These are phyloP conservation scores for Gyrodactylus salaris DNA, from an alignment of 1,140 invertebrate genomes.

Conservation along the genomic window DNA sequence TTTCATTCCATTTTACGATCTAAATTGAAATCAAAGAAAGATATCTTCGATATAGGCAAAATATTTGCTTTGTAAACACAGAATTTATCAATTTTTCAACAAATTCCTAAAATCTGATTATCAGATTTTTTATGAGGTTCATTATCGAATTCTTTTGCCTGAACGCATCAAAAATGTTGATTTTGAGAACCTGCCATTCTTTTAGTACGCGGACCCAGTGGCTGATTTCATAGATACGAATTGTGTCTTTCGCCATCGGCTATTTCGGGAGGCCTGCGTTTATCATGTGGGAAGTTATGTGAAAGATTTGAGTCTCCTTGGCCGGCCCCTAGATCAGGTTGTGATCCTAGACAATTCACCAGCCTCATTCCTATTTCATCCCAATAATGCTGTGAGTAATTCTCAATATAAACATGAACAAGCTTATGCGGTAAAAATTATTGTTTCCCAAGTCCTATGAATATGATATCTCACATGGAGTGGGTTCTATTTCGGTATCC, in stretches of 20 bases:
- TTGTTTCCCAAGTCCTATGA: too few relatives aligned
- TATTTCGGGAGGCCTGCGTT: constrained; percentile 97
- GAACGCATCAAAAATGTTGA: neutral
- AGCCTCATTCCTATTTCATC: constrained; percentile 97
- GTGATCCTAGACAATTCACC: constrained; percentile 98
- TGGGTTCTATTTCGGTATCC: too few relatives aligned
- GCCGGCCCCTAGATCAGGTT: constrained; percentile 68
- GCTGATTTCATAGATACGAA: constrained; percentile 85
- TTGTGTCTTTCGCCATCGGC: constrained; percentile 67
- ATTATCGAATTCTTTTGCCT: neutral
- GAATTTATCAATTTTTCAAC: too few relatives aligned
- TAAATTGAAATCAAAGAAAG: too few relatives aligned
- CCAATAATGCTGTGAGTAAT: constrained; percentile 75
- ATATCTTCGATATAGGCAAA: too few relatives aligned
- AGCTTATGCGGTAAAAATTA: too few relatives aligned
- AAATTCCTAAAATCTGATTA: too few relatives aligned
- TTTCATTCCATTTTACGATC: too few relatives aligned
- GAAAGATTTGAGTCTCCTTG: constrained; percentile 85
- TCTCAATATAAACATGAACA: neutral
- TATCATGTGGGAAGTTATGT: constrained; percentile 98
- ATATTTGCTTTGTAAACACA: too few relatives aligned
- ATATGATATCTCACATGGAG: too few relatives aligned
- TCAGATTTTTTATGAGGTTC: too few relatives aligned
- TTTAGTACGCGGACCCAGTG: constrained; percentile 85
- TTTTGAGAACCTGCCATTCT: constrained; percentile 10